A percentile compares a stretch with the other conserved stretches of the same genome.
Conservation (phyloP, 2,888 invertebrate genomes). For the Troides aeacus region DNA sequence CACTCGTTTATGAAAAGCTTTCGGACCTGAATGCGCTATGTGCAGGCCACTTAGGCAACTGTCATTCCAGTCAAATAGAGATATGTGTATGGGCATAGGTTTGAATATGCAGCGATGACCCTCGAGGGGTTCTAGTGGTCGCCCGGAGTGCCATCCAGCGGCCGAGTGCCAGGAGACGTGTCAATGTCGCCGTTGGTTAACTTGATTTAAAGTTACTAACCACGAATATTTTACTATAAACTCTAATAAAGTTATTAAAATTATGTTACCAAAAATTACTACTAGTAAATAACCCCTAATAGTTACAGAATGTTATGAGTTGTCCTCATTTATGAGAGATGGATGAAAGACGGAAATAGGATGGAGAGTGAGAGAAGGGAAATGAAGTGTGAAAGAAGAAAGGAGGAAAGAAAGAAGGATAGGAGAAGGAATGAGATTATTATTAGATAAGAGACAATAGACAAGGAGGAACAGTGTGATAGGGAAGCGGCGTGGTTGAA, state of each 20-base stretch:
- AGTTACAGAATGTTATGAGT: no score
- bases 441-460: no score
- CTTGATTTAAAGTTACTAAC: conserved; percentile 25
- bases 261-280: background rate
- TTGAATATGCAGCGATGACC: conserved; percentile 56
- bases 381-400: no score
- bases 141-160: conserved; percentile 53
- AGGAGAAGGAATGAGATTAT: no score
- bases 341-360: no score
- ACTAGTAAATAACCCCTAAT: background rate
- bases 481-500: no score
- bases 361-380: no score
- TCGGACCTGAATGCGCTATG: conserved; percentile 23
- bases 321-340: no score
- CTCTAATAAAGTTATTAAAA: conserved; percentile 19
- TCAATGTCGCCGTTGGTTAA: conserved; percentile 57
- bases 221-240: conserved; percentile 35
- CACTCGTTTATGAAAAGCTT: conserved; percentile 18
- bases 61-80: conserved; percentile 27
- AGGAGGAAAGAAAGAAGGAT: no score
- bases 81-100: conserved; percentile 36
- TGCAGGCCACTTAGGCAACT: conserved; percentile 29
- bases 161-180: conserved; percentile 52
- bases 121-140: conserved; percentile 58
- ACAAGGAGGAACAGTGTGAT: no score